Evolutionary conservation across 2,797 vertebrate species (phyloP).

Genomic region (Euthynnus affinis): DNA sequence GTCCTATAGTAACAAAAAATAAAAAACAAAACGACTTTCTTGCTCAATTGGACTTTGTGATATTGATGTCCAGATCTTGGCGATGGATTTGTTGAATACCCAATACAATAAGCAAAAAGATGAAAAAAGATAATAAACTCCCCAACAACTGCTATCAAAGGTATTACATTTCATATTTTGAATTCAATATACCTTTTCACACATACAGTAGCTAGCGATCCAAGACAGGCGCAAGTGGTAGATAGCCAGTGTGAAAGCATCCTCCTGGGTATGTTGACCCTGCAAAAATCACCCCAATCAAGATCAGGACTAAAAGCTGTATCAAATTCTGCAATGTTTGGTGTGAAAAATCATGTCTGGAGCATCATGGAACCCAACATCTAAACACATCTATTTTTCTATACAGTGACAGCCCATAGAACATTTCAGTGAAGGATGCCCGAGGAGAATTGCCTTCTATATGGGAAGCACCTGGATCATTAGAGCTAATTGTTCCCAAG

Average conservation of each 20-base stretch:
- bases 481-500: conserved; percentile 19
- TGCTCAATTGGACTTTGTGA: too few relatives aligned
- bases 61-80: too few relatives aligned
- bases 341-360: conserved; percentile 6
- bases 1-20: too few relatives aligned
- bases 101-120: too few relatives aligned
- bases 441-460: conserved; percentile 30
- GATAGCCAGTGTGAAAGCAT: conserved; percentile 3
- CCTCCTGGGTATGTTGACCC: background rate
- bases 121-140: too few relatives aligned
- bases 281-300: conserved; percentile 11
- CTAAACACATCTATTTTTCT: background rate
- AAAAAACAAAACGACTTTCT: too few relatives aligned
- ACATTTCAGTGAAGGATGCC: conserved; percentile 33
- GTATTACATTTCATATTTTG: background rate
- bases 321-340: background rate
- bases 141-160: background rate
- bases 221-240: background rate
- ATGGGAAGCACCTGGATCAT: conserved; percentile 45
- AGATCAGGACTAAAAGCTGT: conserved; percentile 2
- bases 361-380: background rate
- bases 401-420: background rate
- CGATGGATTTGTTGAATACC: too few relatives aligned
- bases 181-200: conserved; percentile 17
- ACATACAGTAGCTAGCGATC: background rate